Base-by-base conservation (phyloP, 2,113 vertebrate species). In the Rattus norvegicus region DNA sequence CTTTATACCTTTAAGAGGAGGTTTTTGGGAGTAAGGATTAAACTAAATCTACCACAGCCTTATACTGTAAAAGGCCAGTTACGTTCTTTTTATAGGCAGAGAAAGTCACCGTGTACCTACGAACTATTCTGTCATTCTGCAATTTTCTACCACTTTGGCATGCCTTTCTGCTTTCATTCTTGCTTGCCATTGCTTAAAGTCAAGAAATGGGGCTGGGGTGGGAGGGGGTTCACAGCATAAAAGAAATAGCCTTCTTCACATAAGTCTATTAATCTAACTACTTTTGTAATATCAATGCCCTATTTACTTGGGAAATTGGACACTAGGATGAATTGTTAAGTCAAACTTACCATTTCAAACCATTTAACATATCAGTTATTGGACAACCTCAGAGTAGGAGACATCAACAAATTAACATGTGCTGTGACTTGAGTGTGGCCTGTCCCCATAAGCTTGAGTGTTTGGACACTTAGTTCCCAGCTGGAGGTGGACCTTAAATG, bases 131-230 rank as follows among this genome's bases (percentile, higher is more conserved):
- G 16, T 30, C 56, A 59, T 70, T 95, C 65, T 92, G 4, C 2
- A 63, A 61, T 88, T 87, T 94, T 91, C 49, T 87, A 75, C 63
- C 81, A 33, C 52, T 47, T 80, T 81, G 70, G 17, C 43, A 86
- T 89, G 92, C 80, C 36, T 93, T 91, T 11, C 88, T n/a, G 92
- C 54, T 97, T 93, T 93, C 52, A 72, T 93, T 79, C 88, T 63
- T 85, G 7, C 22, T 93, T 75, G 70, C 1, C 54, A 73, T 70
- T 87, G 49, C 39, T 59, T 93, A 91, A 89, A 69, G 36, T 17
- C 69, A 89, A 91, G 72, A 79, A 93, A 80, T 84, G 19, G 2
- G 1, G 17, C 17, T 39, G 19, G n/a, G 19, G 43, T 43, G 43
- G 43, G 43, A 43, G 3, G n/a, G 16, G 36, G 43, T 33, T 63